Evolutionary conservation across 2,888 invertebrate species (phyloP).

Genomic region (Pemphredon lugubris): DNA sequence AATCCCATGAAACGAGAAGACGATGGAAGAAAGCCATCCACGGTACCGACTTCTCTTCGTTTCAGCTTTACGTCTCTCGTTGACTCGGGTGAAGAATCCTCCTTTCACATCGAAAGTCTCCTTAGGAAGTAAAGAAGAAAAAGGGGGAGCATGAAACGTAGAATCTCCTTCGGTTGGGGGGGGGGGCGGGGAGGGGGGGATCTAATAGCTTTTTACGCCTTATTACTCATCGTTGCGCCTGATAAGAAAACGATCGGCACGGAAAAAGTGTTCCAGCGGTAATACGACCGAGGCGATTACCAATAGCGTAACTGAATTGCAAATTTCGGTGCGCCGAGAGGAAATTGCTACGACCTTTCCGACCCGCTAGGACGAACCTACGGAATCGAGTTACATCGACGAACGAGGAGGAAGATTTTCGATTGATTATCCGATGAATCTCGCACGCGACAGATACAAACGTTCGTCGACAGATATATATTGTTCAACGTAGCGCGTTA

Average conservation of each 20-base stretch:
- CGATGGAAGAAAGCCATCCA: constrained; percentile 49
- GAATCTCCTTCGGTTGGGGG: constrained; percentile 56
- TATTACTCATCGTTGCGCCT: constrained; percentile 61
- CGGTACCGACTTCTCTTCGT: constrained; percentile 37
- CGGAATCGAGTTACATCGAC: too few species aligned
- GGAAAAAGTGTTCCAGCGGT: constrained; percentile 24
- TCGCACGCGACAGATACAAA: too few species aligned
- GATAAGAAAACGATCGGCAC: constrained; percentile 31
- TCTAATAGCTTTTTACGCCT: constrained; percentile 65
- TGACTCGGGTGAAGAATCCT: constrained; percentile 44
- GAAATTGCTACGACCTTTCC: constrained; percentile 1
- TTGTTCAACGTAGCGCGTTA: too few species aligned
- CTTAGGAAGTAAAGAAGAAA: constrained; percentile 26
- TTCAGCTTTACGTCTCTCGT: constrained; percentile 44
- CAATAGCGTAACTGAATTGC: neutral
- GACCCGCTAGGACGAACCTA: neutral
- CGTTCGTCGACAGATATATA: too few species aligned
- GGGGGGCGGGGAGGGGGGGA: too few species aligned
- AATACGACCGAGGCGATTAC: constrained; percentile 32
- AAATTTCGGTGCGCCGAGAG: neutral
- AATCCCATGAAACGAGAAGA: constrained; percentile 43
- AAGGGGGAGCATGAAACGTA: constrained; percentile 27
- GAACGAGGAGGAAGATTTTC: too few species aligned
- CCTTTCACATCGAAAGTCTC: constrained; percentile 50
- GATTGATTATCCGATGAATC: too few species aligned